Conservation (phyloP, 2,113 vertebrate genomes). For the Engystomops pustulosus region DNA sequence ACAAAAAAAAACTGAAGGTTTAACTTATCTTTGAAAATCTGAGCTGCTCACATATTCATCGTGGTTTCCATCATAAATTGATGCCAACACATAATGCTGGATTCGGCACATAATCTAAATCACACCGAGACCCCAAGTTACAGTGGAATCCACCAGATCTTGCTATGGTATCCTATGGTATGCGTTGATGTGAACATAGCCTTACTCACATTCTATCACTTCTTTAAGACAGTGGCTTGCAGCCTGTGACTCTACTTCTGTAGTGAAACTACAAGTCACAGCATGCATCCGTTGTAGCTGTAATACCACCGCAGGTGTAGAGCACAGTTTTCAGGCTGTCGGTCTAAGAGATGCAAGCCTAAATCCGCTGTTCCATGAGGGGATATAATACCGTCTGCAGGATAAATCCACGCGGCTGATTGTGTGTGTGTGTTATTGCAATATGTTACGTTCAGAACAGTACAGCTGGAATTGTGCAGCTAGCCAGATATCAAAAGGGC, state of each 20-base stretch:
- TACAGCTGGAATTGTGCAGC: conserved; percentile 50
- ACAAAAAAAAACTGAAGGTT: too few relatives aligned
- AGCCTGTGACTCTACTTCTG: background rate
- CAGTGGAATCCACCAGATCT: background rate
- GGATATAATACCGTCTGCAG: conserved; percentile 34
- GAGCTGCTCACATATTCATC: too few relatives aligned
- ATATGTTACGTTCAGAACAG: conserved; percentile 32
- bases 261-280: background rate
- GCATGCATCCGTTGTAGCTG: background rate
- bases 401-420: conserved; percentile 21
- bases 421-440: conserved; percentile 32
- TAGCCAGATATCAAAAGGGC: conserved; percentile 52
- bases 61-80: too few relatives aligned
- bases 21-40: too few relatives aligned
- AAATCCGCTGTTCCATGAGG: background rate
- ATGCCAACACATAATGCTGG: too few relatives aligned
- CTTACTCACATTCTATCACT: background rate
- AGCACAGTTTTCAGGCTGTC: background rate
- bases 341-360: background rate
- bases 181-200: too few relatives aligned
- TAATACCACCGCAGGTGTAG: background rate
- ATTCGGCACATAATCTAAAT: conserved; percentile 44
- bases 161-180: background rate
- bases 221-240: background rate
- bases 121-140: conserved; percentile 58